A percentile compares a stretch with the other conserved stretches of the same genome.
Evolutionary conservation across 2,797 vertebrate species (phyloP).

Genomic region (Crocodylus rhombifer): DNA sequence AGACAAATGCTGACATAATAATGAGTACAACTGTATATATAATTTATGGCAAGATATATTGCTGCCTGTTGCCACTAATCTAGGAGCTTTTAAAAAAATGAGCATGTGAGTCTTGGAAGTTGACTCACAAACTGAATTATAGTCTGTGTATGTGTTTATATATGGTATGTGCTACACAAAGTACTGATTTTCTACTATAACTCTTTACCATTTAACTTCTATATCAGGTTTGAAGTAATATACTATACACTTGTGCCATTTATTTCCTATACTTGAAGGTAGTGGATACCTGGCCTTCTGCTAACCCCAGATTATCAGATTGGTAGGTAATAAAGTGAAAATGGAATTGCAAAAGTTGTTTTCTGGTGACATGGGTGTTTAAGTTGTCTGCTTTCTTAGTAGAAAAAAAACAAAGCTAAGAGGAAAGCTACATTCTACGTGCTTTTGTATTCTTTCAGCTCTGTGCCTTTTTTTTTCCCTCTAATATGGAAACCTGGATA

Average conservation of each 20-base stretch:
- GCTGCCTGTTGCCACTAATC: slow-evolving; percentile 28
- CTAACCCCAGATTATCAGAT: slow-evolving; percentile 47
- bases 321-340: slow-evolving; percentile 51
- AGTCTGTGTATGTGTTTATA: neutral
- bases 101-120: slow-evolving; percentile 29
- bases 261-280: slow-evolving; percentile 33
- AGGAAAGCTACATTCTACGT: neutral
- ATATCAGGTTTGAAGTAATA: slow-evolving; percentile 19
- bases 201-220: slow-evolving; percentile 41
- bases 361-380: slow-evolving; percentile 6
- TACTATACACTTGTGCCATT: slow-evolving; percentile 24
- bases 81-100: slow-evolving; percentile 52
- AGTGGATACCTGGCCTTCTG: slow-evolving; percentile 42
- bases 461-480: slow-evolving; percentile 10
- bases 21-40: slow-evolving; percentile 14
- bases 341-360: slow-evolving; percentile 51
- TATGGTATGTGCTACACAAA: neutral
- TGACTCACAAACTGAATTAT: slow-evolving; percentile 41
- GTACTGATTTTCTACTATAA: neutral
- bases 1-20: slow-evolving; percentile 44
- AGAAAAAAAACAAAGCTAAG: slow-evolving; percentile 16
- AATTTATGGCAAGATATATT: slow-evolving; percentile 48
- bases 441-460: slow-evolving; percentile 33
- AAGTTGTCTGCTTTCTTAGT: slow-evolving; percentile 38
- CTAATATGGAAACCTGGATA: slow-evolving; percentile 57